A percentile compares a stretch with the other conserved stretches of the same genome.
phyloP scores from a whole-genome alignment of 2,797 vertebrate species.

The Buceros bicornis region DNA sequence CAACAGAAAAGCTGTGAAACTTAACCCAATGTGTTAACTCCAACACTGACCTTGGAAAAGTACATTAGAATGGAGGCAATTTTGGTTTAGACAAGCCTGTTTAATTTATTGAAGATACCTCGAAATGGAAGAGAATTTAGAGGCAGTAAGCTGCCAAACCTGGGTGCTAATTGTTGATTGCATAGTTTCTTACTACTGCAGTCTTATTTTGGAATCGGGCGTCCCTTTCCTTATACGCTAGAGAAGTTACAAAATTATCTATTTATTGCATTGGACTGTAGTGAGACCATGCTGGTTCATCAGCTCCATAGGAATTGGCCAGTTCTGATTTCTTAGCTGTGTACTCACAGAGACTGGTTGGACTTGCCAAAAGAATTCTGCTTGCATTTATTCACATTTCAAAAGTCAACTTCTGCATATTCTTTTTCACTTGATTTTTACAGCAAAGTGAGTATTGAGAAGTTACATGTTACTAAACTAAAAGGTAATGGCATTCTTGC shows the following conservation, averaged over 20 bases:
- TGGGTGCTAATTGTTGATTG: neutral
- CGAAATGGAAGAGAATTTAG: neutral
- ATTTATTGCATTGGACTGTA: neutral
- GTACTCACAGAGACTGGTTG: neutral
- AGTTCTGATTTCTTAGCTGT: neutral
- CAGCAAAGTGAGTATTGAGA: neutral
- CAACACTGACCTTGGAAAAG: neutral
- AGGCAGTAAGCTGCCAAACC: neutral
- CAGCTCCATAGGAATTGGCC: neutral
- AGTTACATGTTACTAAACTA: neutral
- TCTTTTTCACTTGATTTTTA: neutral
- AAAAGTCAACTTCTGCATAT: neutral
- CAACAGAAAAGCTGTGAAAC: neutral
- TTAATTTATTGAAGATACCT: neutral
- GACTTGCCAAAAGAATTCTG: neutral
- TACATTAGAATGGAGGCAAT: neutral
- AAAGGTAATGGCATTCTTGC: neutral
- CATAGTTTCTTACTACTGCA: neutral
- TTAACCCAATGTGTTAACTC: neutral
- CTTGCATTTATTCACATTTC: neutral
- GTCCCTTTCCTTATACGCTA: neutral
- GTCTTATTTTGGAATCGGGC: neutral
- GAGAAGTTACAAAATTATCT: neutral
- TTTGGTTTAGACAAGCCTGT: neutral
- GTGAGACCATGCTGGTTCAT: neutral